phyloP scores from a whole-genome alignment of 2,113 vertebrate species.

The Caranx ignobilis region DNA sequence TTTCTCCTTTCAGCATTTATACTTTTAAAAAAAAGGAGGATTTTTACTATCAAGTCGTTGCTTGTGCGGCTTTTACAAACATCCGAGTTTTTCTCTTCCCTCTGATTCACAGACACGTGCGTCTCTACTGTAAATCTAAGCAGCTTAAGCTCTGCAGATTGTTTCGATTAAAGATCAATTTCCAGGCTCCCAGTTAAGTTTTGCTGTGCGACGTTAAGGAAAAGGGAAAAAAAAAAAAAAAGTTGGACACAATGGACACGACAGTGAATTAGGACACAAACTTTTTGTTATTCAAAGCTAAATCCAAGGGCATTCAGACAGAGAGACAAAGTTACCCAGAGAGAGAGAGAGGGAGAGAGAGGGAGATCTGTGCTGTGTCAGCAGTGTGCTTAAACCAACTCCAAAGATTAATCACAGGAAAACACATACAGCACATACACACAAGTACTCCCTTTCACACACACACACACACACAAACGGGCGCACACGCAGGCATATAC shows the following conservation, averaged over 20 bases:
- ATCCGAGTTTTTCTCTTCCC: not conserved
- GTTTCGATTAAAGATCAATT: constrained; percentile 49
- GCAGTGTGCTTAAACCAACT: constrained; percentile 81
- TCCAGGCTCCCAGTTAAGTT: constrained; percentile 28
- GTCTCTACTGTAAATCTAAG: not conserved
- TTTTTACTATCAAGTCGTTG: not conserved
- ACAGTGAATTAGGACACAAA: constrained; percentile 70
- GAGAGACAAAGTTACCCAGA: constrained; percentile 75
- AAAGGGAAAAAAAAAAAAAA: not conserved
- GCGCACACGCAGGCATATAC: constrained; percentile 54
- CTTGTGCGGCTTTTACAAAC: not conserved
- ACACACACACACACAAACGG: constrained; percentile 45
- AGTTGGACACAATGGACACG: constrained; percentile 59
- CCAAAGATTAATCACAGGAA: constrained; percentile 85
- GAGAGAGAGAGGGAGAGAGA: constrained; percentile 37
- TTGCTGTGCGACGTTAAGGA: not conserved
- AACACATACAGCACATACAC: constrained; percentile 78
- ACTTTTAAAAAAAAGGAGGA: not conserved
- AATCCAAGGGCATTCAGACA: constrained; percentile 79
- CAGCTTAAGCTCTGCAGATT: constrained; percentile 16
- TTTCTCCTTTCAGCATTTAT: not conserved
- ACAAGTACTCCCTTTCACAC: constrained; percentile 40
- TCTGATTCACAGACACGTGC: not conserved
- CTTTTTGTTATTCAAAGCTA: constrained; percentile 80
- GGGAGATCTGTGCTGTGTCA: constrained; percentile 82